Evolutionary conservation across 2,888 invertebrate genomes (phyloP).

Genomic region (Apoderus coryli): DNA sequence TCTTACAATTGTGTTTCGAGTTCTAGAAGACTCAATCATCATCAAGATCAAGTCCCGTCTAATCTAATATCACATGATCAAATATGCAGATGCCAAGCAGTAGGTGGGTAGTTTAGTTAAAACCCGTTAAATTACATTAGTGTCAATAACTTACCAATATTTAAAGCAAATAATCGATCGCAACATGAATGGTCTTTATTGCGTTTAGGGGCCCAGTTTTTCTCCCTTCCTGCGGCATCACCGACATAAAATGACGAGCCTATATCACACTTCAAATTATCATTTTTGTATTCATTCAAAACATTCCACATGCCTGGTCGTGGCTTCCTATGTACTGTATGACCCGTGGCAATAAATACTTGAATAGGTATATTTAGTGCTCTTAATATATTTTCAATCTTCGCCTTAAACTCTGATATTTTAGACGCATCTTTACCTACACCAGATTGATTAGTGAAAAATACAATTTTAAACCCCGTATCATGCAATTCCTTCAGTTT

Average conservation of each 20-base stretch:
- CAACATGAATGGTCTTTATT: constrained; percentile 82
- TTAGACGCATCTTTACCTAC: constrained; percentile 53
- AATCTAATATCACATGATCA: too few species aligned
- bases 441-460: constrained; percentile 85
- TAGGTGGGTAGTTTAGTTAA: too few species aligned
- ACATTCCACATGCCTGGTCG: constrained; percentile 79
- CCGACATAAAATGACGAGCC: constrained; percentile 57
- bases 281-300: constrained; percentile 50
- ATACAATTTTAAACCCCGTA: constrained; percentile 70
- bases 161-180: constrained; percentile 76
- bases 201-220: constrained; percentile 54
- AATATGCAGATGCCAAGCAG: too few species aligned
- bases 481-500: constrained; percentile 50
- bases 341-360: constrained; percentile 58
- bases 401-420: constrained; percentile 63
- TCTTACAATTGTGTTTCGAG: too few species aligned
- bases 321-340: constrained; percentile 72
- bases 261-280: constrained; percentile 45
- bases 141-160: too few species aligned
- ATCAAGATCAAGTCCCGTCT: too few species aligned
- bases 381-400: constrained; percentile 59
- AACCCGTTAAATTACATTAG: too few species aligned
- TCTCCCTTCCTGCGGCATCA: constrained; percentile 83
- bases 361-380: constrained; percentile 68
- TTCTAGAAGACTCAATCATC: too few species aligned